Percentiles rank a stretch among this genome's conserved stretches.
Conservation (phyloP, 2,888 invertebrate genomes). For the Brachypterus glaber region DNA sequence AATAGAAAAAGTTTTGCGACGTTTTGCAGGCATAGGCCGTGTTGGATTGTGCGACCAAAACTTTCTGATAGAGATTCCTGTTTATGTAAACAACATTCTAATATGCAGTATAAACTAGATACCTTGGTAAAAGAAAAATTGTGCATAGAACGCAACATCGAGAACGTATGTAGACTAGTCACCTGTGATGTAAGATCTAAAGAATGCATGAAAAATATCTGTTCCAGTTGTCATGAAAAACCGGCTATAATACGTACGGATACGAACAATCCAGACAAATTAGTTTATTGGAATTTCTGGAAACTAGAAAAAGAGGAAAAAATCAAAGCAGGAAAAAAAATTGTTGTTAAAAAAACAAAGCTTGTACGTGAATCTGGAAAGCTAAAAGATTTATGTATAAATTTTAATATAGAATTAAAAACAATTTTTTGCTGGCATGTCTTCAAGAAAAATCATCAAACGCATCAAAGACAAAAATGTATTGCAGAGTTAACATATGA, state of each 20-base stretch:
- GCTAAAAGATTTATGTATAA: not conserved
- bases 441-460: slow-evolving; percentile 2
- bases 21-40: not conserved
- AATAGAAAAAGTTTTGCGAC: too few relatives aligned
- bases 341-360: not conserved
- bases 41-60: not conserved
- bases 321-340: not conserved
- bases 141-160: not conserved
- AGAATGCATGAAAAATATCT: not conserved
- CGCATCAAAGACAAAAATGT: slow-evolving; percentile 5
- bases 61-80: not conserved
- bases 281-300: not conserved
- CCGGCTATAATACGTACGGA: not conserved
- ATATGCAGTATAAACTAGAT: not conserved
- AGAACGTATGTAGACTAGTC: not conserved
- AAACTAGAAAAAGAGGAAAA: slow-evolving; percentile 2
- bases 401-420: slow-evolving; percentile 3
- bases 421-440: slow-evolving; percentile 1
- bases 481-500: slow-evolving; percentile 5
- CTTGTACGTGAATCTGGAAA: not conserved
- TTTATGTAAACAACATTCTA: not conserved
- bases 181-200: not conserved
- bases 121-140: not conserved
- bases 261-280: not conserved
- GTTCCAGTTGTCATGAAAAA: not conserved